Evolutionary conservation across 2,888 invertebrate species (phyloP).

Genomic region (Pristionchus exspectatus): DNA sequence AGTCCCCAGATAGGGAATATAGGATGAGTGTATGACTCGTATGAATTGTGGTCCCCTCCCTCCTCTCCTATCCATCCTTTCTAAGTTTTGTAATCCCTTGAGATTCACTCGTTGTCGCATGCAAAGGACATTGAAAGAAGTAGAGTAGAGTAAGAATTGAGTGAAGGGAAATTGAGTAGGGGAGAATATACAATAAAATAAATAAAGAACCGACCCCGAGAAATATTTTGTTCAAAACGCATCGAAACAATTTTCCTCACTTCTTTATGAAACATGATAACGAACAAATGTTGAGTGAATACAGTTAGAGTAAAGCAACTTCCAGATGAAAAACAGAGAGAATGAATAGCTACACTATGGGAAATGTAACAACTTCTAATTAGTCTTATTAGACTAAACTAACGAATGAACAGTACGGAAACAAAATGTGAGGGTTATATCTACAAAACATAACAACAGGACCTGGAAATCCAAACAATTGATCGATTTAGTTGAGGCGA

Average conservation of each 20-base stretch:
- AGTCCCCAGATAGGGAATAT: not conserved
- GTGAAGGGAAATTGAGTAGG: not conserved
- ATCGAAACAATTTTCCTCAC: not conserved
- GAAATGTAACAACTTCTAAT: not conserved
- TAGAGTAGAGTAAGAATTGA: conserved; percentile 49
- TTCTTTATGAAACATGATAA: not conserved
- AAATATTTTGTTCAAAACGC: not conserved
- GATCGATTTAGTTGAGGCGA: not conserved
- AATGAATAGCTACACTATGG: not conserved
- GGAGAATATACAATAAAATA: not conserved
- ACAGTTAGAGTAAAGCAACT: not conserved
- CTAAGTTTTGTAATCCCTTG: conserved; percentile 49
- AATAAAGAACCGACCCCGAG: not conserved
- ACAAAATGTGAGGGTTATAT: not conserved
- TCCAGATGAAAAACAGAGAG: not conserved
- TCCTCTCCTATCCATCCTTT: conserved; percentile 36
- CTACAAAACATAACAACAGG: not conserved
- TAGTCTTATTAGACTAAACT: not conserved
- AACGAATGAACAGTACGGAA: not conserved
- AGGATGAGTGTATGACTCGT: conserved; percentile 38
- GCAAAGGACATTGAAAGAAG: conserved; percentile 44
- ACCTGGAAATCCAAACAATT: not conserved
- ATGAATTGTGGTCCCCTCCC: conserved; percentile 48
- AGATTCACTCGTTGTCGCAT: conserved; percentile 32
- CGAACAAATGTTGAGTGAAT: not conserved